Evolutionary conservation across 2,113 vertebrate species (phyloP).

Genomic region (Mola mola): DNA sequence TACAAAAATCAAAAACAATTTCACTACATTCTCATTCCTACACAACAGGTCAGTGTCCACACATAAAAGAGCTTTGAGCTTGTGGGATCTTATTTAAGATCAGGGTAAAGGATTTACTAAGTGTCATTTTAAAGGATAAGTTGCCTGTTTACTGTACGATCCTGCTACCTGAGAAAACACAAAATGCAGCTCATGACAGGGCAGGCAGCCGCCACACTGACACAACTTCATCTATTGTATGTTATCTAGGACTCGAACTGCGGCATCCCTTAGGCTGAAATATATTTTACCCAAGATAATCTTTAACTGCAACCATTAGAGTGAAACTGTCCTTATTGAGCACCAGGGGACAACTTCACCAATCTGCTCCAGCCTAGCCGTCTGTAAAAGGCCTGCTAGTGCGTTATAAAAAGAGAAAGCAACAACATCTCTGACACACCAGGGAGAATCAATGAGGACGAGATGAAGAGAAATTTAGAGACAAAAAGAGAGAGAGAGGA

Average conservation of each 20-base stretch:
- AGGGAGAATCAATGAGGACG: constrained; percentile 75
- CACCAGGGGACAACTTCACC: constrained; percentile 66
- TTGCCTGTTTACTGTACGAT: constrained; percentile 7
- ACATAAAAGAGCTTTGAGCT: neutral
- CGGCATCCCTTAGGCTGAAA: constrained; percentile 48
- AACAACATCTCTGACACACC: constrained; percentile 72
- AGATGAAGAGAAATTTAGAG: constrained; percentile 77
- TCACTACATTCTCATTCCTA: no score
- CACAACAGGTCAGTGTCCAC: neutral
- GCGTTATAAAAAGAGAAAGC: constrained; percentile 51
- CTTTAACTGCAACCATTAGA: constrained; percentile 61
- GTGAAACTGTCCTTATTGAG: constrained; percentile 66
- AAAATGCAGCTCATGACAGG: constrained; percentile 22
- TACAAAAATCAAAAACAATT: neutral
- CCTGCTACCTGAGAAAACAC: constrained; percentile 29
- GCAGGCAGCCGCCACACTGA: constrained; percentile 14
- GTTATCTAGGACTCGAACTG: constrained; percentile 37
- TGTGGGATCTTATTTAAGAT: neutral
- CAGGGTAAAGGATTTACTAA: constrained; percentile 2
- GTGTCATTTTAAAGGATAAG: constrained; percentile 2
- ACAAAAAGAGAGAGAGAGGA: constrained; percentile 62
- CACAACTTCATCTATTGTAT: constrained; percentile 28
- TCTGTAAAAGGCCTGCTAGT: constrained; percentile 48
- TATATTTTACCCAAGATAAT: constrained; percentile 65
- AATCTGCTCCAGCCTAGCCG: constrained; percentile 42